Conservation (phyloP, 2,113 vertebrate species). For the Pristiophorus japonicus region DNA sequence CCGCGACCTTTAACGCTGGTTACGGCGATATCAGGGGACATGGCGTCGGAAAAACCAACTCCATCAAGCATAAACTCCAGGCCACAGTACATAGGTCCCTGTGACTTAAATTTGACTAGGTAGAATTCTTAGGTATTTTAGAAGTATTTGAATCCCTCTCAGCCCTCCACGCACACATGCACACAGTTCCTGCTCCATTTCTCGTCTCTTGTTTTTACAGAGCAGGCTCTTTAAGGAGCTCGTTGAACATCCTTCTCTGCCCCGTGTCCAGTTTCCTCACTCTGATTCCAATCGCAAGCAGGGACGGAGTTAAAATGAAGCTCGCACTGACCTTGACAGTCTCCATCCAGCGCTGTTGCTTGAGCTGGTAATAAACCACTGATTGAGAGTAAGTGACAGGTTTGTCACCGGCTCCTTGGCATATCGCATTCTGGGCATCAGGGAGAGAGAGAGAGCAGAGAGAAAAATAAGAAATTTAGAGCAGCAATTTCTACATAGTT, state of each 20-base stretch:
- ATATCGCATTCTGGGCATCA: slow-evolving; percentile 48
- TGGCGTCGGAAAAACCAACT: no score
- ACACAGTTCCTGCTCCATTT: not conserved
- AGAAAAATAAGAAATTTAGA: not conserved
- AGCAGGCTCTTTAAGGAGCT: not conserved
- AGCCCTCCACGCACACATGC: no score
- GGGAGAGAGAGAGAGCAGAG: not conserved
- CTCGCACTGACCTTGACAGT: slow-evolving; percentile 48
- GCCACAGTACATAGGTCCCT: not conserved
- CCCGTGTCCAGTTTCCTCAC: not conserved
- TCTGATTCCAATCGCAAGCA: not conserved
- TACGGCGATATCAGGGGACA: no score
- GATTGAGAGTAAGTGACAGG: slow-evolving; percentile 45
- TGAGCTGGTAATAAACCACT: slow-evolving; percentile 52
- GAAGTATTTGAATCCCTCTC: not conserved
- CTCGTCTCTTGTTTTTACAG: not conserved
- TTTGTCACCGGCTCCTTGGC: slow-evolving; percentile 41
- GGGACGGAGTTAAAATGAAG: not conserved
- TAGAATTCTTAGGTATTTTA: not conserved
- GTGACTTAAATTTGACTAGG: not conserved
- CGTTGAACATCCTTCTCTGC: not conserved
- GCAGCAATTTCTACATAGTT: not conserved
- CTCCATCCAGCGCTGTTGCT: slow-evolving; percentile 56
- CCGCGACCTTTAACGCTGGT: no score
- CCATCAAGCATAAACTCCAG: no score